Evolutionary conservation across 2,797 vertebrate species (phyloP).

Genomic region (Anisognathus igniventris): DNA sequence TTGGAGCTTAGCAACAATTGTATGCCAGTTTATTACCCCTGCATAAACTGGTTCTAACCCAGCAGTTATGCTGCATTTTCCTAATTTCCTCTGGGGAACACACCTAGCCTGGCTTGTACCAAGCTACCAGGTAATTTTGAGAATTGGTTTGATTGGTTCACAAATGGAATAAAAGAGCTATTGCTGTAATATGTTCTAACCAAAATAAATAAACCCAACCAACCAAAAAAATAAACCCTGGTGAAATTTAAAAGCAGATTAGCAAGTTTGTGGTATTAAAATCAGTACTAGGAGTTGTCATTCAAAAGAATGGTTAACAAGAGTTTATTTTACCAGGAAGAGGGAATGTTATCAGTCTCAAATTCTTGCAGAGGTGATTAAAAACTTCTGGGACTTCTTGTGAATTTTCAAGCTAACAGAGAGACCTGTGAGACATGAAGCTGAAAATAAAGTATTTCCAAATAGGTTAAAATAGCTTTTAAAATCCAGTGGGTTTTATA

Average conservation of each 20-base stretch:
- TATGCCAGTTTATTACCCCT: not conserved
- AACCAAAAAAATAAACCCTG: not conserved
- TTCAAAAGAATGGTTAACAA: not conserved
- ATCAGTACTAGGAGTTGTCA: not conserved
- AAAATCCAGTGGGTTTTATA: conserved; percentile 13
- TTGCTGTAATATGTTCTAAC: not conserved
- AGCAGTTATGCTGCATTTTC: not conserved
- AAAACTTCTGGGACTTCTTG: not conserved
- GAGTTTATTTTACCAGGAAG: not conserved
- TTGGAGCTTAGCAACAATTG: not conserved
- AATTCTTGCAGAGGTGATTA: not conserved
- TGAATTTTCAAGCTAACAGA: not conserved
- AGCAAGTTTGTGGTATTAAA: not conserved
- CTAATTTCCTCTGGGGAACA: not conserved
- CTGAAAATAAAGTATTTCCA: not conserved
- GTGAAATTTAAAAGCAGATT: not conserved
- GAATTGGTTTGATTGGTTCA: not conserved
- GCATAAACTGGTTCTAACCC: not conserved
- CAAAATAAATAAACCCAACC: not conserved
- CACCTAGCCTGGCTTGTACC: not conserved
- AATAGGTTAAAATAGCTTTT: conserved; percentile 35
- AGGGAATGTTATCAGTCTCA: not conserved
- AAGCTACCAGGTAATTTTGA: not conserved
- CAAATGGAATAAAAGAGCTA: not conserved
- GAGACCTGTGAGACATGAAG: not conserved